Base-by-base conservation (phyloP, 2,797 vertebrate species). In the Schizopygopsis pylzovi region DNA sequence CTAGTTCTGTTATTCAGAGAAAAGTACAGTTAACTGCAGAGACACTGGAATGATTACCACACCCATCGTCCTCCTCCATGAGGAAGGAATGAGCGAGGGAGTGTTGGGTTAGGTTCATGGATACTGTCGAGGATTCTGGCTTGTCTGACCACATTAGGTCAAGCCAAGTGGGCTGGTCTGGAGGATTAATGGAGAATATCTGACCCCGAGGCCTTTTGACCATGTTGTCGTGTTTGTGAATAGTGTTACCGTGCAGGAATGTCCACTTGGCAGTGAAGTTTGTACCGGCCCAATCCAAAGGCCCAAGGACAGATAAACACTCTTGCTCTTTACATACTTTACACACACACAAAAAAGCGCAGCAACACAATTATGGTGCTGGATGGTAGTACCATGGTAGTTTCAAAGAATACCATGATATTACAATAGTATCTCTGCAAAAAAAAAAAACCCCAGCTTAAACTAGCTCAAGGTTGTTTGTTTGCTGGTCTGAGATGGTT, bases 211-310 rank as follows among this genome's bases (percentile, higher is more conserved):
- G 90, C 86, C 86, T 81, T 81, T 89, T 73, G 33, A 76, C 87
- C 87, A 15, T 12, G 75, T 89, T 85, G 89, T 86, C 0, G 77
- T 85, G 84, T 83, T 87, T 82, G 86, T 86, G 88, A 91, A 90
- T 91, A 87, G 71, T 90, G 90, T 91, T 91, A 91, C 89, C 85
- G 56, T 86, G 86, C 88, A 92, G 90, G 90, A 93, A 93, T 92
- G 91, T 92, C 89, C 90, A 90, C 90, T 93, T 91, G 91, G 92
- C 91, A 93, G 89, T 68, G 43, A 41, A 56, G 65, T 39, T 37
- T n/a, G 65, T 68, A 56, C 77, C 39, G 22, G 87, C 49, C 54
- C 52, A n/a, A 76, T 79, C 39, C 12, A 41, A 77, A 82, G 45
- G 49, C 54, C 28, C 37, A 68, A 84, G 81, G 83, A 88, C 89